A percentile compares a stretch with the other conserved stretches of the same genome.
phyloP scores from a whole-genome alignment of 1,140 invertebrate genomes.

The Megalopta genalis region DNA sequence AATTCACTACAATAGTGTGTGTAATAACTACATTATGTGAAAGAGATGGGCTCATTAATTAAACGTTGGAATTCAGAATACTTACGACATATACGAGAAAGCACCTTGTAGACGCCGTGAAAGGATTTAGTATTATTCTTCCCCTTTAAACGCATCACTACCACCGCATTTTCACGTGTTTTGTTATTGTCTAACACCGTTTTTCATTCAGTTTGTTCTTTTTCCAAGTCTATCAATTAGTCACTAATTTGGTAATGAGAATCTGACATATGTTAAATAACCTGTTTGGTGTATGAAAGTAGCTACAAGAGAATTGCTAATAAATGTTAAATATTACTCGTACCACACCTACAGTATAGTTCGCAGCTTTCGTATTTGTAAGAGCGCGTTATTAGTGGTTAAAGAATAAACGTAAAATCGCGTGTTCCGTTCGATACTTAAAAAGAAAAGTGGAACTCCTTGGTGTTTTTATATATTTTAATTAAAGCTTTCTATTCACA shows the following conservation, averaged over 20 bases:
- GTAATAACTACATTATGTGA: neutral
- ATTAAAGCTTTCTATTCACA: conserved; percentile 20
- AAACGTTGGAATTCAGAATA: conserved; percentile 43
- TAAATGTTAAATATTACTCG: conserved; percentile 7
- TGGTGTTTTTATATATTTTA: conserved; percentile 13
- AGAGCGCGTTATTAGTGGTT: neutral
- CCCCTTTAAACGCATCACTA: conserved; percentile 78
- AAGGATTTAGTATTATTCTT: conserved; percentile 78
- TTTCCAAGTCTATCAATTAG: conserved; percentile 39
- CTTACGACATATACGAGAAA: conserved; percentile 79
- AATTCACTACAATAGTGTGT: too few species aligned
- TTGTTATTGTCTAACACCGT: conserved; percentile 25
- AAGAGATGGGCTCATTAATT: conserved; percentile 15
- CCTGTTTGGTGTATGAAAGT: conserved; percentile 54
- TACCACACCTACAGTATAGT: conserved; percentile 27
- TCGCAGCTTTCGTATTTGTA: neutral
- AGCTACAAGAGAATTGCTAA: conserved; percentile 39
- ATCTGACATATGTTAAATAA: conserved; percentile 66
- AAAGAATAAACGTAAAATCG: neutral
- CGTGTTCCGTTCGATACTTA: neutral
- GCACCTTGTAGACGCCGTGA: conserved; percentile 77
- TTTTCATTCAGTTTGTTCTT: conserved; percentile 25
- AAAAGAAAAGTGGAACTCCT: neutral
- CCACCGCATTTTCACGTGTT: conserved; percentile 68
- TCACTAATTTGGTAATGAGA: conserved; percentile 50